These are phyloP conservation scores for human DNA, from an alignment of 2,113 vertebrate genomes.

Conservation along the genomic window DNA sequence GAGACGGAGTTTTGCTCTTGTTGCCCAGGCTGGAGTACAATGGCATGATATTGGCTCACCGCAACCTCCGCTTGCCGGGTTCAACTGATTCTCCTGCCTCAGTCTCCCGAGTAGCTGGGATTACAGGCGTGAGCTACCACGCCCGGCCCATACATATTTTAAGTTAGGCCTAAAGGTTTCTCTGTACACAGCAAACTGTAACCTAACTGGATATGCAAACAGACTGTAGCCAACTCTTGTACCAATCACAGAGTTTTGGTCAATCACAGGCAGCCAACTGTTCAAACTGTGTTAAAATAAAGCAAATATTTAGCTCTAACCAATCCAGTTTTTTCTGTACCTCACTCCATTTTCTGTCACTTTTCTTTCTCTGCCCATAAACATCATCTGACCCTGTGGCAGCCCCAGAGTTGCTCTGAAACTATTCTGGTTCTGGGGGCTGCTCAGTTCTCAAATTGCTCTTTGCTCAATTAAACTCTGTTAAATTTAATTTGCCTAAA, in stretches of 20 bases:
- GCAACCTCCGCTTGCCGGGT: too few relatives aligned
- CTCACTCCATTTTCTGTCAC: neutral
- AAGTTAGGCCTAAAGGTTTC: neutral
- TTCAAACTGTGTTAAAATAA: neutral
- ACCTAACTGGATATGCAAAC: neutral
- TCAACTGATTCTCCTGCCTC: too few relatives aligned
- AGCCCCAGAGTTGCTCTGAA: neutral
- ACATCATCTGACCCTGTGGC: neutral
- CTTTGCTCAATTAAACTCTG: neutral
- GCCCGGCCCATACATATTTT: neutral
- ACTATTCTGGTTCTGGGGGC: neutral
- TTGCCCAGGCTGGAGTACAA: too few relatives aligned
- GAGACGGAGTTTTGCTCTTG: too few relatives aligned
- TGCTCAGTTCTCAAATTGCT: neutral
- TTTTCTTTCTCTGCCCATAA: neutral
- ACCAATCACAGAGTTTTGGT: neutral
- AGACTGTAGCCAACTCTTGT: too few relatives aligned
- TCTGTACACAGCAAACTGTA: neutral
- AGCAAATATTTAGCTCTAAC: neutral
- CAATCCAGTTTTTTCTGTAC: neutral
- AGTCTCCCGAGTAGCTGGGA: too few relatives aligned
- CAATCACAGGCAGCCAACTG: neutral
- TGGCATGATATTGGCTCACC: too few relatives aligned
- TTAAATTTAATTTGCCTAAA: neutral
- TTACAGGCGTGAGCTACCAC: too few relatives aligned